These are phyloP conservation scores for Florisuga fusca DNA, from an alignment of 2,797 vertebrate species.

Conservation along the genomic window DNA sequence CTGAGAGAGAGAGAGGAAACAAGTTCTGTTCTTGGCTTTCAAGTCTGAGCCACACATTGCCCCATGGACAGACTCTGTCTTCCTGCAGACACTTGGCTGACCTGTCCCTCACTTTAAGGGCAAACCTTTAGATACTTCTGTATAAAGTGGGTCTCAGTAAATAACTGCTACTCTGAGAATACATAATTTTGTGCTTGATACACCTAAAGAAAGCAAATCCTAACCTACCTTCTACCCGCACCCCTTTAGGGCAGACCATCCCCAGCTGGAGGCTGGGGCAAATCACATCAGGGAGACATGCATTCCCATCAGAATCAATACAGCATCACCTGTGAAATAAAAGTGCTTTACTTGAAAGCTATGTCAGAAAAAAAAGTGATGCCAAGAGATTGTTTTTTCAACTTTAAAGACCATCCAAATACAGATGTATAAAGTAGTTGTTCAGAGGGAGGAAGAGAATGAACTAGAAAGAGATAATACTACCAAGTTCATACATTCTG, in stretches of 20 bases:
- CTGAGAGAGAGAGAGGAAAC: not conserved
- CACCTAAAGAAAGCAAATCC: not conserved
- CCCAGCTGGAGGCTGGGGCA: not conserved
- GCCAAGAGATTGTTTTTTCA: conserved; percentile 5
- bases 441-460: not conserved
- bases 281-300: not conserved
- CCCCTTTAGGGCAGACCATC: not conserved
- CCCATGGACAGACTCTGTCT: not conserved
- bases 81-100: not conserved
- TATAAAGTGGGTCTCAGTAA: not conserved
- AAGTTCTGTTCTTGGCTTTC: not conserved
- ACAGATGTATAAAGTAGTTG: conserved; percentile 3
- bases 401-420: not conserved
- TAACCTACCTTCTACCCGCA: not conserved
- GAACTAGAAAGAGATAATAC: conserved; percentile 45
- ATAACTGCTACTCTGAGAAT: not conserved
- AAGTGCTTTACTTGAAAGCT: conserved; percentile 35
- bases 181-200: not conserved
- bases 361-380: conserved; percentile 13
- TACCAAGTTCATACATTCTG: conserved; percentile 43
- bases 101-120: not conserved
- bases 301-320: not conserved
- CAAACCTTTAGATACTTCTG: not conserved
- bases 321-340: not conserved
- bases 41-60: not conserved